Percentiles rank a stretch among this genome's conserved stretches.
phyloP scores from a whole-genome alignment of 2,888 invertebrate genomes.

The Ctenicera cuprea region DNA sequence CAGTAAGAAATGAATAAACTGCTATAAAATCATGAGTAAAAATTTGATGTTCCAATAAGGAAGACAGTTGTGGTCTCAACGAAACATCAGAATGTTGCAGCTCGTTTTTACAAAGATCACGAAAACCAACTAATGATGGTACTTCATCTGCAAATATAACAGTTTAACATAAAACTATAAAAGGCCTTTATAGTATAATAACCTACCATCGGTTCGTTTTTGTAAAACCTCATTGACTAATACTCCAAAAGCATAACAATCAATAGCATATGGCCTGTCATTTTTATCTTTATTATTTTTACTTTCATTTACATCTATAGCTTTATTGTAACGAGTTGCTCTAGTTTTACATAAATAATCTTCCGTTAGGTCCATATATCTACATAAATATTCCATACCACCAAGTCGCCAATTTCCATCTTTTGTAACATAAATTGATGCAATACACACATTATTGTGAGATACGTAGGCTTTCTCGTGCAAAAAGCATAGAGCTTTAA shows the following conservation, averaged over 20 bases:
- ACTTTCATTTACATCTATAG: conserved; percentile 83
- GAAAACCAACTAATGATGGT: conserved; percentile 82
- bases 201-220: conserved; percentile 75
- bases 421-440: conserved; percentile 87
- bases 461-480: conserved; percentile 87
- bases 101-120: conserved; percentile 80
- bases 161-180: not conserved
- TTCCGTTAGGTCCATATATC: conserved; percentile 79
- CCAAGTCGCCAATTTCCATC: conserved; percentile 93
- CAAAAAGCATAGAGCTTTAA: conserved; percentile 88
- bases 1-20: conserved; percentile 88
- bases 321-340: conserved; percentile 81
- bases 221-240: conserved; percentile 85
- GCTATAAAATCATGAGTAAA: conserved; percentile 91
- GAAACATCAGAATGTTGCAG: conserved; percentile 80
- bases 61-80: conserved; percentile 80
- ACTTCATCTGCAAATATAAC: conserved; percentile 76
- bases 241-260: conserved; percentile 86
- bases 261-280: conserved; percentile 77
- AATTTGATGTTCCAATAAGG: conserved; percentile 82
- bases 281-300: conserved; percentile 71
- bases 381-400: conserved; percentile 87
- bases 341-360: conserved; percentile 81
- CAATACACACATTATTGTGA: conserved; percentile 89
- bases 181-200: not conserved